phyloP scores from a whole-genome alignment of 1,140 invertebrate species.

The Nymphalis io region DNA sequence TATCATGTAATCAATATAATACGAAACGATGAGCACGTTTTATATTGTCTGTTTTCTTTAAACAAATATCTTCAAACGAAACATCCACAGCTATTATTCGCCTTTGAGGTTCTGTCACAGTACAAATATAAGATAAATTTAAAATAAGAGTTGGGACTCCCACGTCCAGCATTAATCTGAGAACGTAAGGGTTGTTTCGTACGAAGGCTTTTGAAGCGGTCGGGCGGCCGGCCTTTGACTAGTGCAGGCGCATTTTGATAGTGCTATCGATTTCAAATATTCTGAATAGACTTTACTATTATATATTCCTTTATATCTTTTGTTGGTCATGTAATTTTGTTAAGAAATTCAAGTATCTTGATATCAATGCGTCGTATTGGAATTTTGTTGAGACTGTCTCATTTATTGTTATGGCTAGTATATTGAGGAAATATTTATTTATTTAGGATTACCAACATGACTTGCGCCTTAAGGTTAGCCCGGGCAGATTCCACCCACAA shows the following conservation, averaged over 20 bases:
- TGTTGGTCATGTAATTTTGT: not conserved
- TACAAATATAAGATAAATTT: conserved; percentile 24
- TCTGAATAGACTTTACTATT: conserved; percentile 60
- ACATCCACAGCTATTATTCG: not conserved
- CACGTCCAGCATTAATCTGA: conserved; percentile 36
- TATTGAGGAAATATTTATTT: no score
- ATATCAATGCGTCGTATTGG: not conserved
- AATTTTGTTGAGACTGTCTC: not conserved
- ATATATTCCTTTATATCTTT: conserved; percentile 32
- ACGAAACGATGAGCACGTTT: no score
- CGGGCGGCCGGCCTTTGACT: conserved; percentile 55
- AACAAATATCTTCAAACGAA: no score
- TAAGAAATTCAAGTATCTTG: not conserved
- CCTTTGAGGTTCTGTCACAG: conserved; percentile 4
- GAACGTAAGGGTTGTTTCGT: conserved; percentile 60
- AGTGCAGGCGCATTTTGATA: conserved; percentile 56
- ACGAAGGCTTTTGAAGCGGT: conserved; percentile 62
- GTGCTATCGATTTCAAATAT: conserved; percentile 59
- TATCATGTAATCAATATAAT: no score
- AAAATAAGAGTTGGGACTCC: conserved; percentile 19
- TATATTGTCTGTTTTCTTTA: no score
- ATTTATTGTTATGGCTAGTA: no score
- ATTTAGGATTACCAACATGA: no score
- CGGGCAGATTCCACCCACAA: no score
- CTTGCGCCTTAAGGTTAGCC: no score